Percentiles rank a stretch among this genome's conserved stretches.
Conservation (phyloP, 2,797 vertebrate species). For the Menidia menidia region DNA sequence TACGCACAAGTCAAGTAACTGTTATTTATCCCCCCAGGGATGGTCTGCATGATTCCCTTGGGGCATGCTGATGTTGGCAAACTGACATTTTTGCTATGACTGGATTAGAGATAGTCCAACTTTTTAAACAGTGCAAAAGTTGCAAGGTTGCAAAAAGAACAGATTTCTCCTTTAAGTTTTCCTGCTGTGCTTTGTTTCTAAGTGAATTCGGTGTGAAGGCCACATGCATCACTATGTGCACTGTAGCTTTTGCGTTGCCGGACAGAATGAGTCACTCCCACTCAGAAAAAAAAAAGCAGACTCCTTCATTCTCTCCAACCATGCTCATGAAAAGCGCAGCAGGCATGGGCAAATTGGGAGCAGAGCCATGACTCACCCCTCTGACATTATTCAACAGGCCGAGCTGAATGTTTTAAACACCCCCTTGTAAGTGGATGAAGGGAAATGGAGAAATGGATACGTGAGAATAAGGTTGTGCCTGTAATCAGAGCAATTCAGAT, state of each 20-base stretch:
- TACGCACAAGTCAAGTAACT: too few species aligned
- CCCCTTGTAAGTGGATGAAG: conserved; percentile 46
- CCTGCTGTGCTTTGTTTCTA: conserved; percentile 20
- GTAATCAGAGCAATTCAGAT: neutral
- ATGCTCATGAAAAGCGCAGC: conserved; percentile 70
- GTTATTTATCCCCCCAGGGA: neutral
- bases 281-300: conserved; percentile 50
- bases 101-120: conserved; percentile 4
- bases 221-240: conserved; percentile 13
- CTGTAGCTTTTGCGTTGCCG: conserved; percentile 49
- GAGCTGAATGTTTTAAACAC: conserved; percentile 49
- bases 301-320: conserved; percentile 52
- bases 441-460: conserved; percentile 46
- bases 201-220: conserved; percentile 44
- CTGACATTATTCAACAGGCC: conserved; percentile 65
- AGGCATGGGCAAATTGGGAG: conserved; percentile 62
- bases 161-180: conserved; percentile 28
- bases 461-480: conserved; percentile 39
- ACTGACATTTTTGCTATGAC: conserved; percentile 4
- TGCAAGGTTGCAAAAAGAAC: neutral
- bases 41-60: conserved; percentile 1
- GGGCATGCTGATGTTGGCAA: conserved; percentile 8
- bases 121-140: conserved; percentile 20
- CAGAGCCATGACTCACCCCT: conserved; percentile 71
- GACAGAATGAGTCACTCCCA: conserved; percentile 58